Evolutionary conservation across 1,140 invertebrate genomes (phyloP).

Genomic region (Megathymus violae): DNA sequence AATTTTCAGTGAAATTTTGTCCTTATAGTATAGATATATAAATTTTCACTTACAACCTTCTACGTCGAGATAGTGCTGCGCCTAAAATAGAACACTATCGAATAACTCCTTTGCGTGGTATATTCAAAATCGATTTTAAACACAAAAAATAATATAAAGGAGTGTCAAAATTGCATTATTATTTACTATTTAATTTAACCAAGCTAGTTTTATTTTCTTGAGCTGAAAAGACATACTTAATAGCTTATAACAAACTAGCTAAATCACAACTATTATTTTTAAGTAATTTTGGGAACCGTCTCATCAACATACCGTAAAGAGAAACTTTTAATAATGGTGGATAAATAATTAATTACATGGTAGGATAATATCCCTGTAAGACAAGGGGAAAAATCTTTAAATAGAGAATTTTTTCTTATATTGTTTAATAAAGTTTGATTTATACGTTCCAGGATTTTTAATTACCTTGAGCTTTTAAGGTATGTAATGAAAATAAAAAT

Average conservation of each 20-base stretch:
- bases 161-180: neutral
- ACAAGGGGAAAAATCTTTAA: no score
- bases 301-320: no score
- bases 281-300: neutral
- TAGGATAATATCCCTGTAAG: no score
- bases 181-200: neutral
- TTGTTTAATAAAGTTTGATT: no score
- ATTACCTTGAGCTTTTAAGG: no score
- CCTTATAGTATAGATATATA: slow-evolving; percentile 14
- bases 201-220: neutral
- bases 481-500: no score
- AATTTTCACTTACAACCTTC: slow-evolving; percentile 52
- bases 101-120: slow-evolving; percentile 57
- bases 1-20: no score
- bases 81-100: slow-evolving; percentile 77
- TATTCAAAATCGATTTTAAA: slow-evolving; percentile 38
- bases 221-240: neutral
- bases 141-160: slow-evolving; percentile 49
- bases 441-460: no score
- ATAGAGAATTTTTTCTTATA: no score
- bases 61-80: slow-evolving; percentile 33
- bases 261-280: neutral
- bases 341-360: no score
- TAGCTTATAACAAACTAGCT: no score
- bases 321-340: no score